Evolutionary conservation across 2,113 vertebrate genomes (phyloP).

Genomic region (Neomonachus schauinslandi): DNA sequence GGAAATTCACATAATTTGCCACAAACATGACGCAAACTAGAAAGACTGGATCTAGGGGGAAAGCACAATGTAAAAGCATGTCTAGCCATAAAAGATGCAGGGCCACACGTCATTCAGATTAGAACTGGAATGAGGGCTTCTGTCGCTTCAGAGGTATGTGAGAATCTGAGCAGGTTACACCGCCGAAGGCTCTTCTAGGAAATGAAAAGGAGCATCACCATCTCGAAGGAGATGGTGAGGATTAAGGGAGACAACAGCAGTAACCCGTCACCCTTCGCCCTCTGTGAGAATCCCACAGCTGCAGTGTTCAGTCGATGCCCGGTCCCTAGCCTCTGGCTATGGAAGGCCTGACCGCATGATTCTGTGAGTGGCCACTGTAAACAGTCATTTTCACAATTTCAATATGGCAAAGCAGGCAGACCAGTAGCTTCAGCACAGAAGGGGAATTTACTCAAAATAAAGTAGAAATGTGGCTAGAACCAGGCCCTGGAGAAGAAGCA

Average conservation of each 20-base stretch:
- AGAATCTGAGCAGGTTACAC: not conserved
- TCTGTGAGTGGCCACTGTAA: accelerated
- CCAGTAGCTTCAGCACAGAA: not conserved
- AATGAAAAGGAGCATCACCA: not conserved
- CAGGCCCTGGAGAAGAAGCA: not conserved
- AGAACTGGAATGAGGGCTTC: not conserved
- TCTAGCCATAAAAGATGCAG: not conserved
- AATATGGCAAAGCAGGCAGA: not conserved
- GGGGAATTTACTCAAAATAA: not conserved
- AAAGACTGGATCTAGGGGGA: not conserved
- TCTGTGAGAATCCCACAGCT: not conserved
- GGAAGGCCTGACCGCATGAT: not conserved
- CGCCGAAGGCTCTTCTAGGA: not conserved
- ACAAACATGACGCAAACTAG: not conserved
- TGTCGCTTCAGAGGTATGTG: not conserved
- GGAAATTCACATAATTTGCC: not conserved
- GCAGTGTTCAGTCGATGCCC: too few species aligned
- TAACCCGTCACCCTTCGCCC: not conserved
- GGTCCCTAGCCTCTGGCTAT: not conserved
- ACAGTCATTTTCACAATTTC: not conserved
- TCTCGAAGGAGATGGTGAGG: not conserved
- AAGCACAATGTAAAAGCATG: not conserved
- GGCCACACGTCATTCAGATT: not conserved
- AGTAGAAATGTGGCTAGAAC: not conserved
- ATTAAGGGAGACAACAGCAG: not conserved